Percentiles rank a stretch among this genome's conserved stretches.
These are phyloP conservation scores for Latrodectus elegans DNA, from an alignment of 2,888 invertebrate genomes.

Conservation along the genomic window DNA sequence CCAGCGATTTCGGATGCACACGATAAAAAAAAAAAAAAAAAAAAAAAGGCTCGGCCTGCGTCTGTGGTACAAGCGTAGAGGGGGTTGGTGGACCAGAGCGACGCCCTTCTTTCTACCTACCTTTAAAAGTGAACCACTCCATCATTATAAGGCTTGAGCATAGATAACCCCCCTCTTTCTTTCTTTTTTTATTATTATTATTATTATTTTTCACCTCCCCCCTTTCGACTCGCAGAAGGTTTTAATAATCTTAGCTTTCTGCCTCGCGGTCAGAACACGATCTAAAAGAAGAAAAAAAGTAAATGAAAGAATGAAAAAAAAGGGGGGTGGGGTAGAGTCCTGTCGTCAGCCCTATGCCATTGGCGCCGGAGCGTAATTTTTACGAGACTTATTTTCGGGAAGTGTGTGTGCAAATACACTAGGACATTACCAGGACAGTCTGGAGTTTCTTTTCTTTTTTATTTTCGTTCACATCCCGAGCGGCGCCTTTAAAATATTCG, in stretches of 20 bases:
- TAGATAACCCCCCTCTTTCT: background rate
- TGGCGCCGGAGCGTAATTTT: constrained; percentile 5
- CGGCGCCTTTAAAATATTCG: too few relatives aligned
- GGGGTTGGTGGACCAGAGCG: background rate
- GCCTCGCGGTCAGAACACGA: constrained; percentile 5
- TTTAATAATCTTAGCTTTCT: constrained; percentile 5
- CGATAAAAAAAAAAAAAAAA: background rate
- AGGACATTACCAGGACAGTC: too few relatives aligned
- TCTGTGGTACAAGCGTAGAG: background rate
- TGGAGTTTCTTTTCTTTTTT: too few relatives aligned
- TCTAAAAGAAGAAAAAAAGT: background rate
- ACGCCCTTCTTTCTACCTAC: background rate
- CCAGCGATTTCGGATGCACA: background rate
- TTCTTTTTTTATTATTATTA: too few relatives aligned
- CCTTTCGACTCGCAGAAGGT: background rate
- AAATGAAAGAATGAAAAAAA: background rate
- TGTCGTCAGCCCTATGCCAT: background rate
- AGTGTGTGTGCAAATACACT: too few relatives aligned
- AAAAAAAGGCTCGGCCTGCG: background rate
- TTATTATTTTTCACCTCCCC: background rate
- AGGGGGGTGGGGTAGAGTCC: background rate
- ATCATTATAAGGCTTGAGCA: background rate
- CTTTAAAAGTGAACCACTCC: background rate
- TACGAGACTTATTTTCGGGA: background rate
- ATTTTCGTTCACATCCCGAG: too few relatives aligned